Evolutionary conservation across 2,888 invertebrate species (phyloP), one percentile per base, ranked within the genome.

Genomic region (Troides aeacus): DNA sequence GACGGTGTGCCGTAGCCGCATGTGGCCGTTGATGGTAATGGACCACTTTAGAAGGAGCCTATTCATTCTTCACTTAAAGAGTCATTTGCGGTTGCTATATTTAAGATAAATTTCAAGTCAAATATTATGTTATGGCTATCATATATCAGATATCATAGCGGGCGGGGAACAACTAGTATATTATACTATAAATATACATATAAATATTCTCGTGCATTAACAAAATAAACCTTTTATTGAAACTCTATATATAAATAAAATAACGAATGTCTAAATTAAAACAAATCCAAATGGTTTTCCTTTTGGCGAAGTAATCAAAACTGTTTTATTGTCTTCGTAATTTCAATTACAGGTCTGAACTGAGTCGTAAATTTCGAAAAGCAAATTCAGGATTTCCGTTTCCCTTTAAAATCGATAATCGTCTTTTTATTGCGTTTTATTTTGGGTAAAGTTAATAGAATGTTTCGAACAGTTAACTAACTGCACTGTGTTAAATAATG

Each of bases 301-400:
- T 66, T 66, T 62, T 50, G 62, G 69, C 58, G 21, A 36, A 6
- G 62, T 58, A 50, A 70, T 70, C 62, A 66, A 63, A 66, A 66
- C 58, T 23, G 39, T 66, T 70, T 70, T 70, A 70, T 62, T 70
- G 62, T 62, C 66, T 63, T 42, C 39, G 50, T 56, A 69, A 65
- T 66, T 66, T 70, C 70, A 70, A 70, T 70, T 70, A 70, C 66
- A 63, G 66, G 66, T 66, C 59, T 59, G 62, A 59, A 66, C 62
- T 58, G 66, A 53, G 58, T 66, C 70, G 58, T 70, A 66, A 66
- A 70, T 70, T 70, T 58, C 50, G 58, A 53, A 66, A 62, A 69
- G 57, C 57, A 69, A 70, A 70, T 66, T 62, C 58, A 53, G 39
- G 62, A 36, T 58, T 59, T 62, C 62, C 62, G 18, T 69, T 66